Evolutionary conservation across 2,113 vertebrate species (phyloP).

Genomic region (Silurus asotus): DNA sequence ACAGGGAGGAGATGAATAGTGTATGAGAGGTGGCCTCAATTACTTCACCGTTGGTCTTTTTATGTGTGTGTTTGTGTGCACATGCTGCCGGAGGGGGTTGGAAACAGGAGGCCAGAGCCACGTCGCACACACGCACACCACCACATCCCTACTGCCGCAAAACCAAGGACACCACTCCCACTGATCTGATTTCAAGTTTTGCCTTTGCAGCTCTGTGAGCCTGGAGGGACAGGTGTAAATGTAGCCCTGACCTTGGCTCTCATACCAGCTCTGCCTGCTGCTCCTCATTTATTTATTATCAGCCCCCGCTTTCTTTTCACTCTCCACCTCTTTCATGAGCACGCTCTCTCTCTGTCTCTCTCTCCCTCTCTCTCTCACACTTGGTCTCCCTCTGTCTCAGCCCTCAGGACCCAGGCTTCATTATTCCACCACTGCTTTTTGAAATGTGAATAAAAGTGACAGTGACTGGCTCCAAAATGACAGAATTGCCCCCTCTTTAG

Average conservation of each 20-base stretch:
- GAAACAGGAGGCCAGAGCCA: conserved; percentile 25
- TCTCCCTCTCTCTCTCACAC: conserved; percentile 34
- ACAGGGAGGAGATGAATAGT: conserved; percentile 45
- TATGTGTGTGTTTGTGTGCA: neutral
- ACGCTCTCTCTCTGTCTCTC: conserved; percentile 28
- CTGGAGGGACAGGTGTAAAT: conserved; percentile 79
- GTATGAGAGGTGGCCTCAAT: conserved; percentile 44
- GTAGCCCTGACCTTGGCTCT: conserved; percentile 72
- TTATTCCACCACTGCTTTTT: conserved; percentile 66
- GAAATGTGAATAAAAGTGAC: conserved; percentile 76
- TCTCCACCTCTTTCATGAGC: conserved; percentile 37
- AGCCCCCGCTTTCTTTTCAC: conserved; percentile 23
- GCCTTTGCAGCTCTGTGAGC: conserved; percentile 65
- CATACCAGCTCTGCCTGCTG: conserved; percentile 52
- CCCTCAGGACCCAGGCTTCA: conserved; percentile 62
- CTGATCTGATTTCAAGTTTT: conserved; percentile 65
- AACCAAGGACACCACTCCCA: conserved; percentile 55
- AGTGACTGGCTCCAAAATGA: conserved; percentile 67
- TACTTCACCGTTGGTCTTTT: conserved; percentile 33
- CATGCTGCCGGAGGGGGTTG: conserved; percentile 20
- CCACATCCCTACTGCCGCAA: conserved; percentile 33
- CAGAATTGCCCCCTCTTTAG: conserved; percentile 70
- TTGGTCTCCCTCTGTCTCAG: conserved; percentile 30
- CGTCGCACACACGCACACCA: neutral
- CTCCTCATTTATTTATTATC: conserved; percentile 73